Base-by-base conservation (phyloP, 1,140 invertebrate genomes). In the Drosophila willistoni region DNA sequence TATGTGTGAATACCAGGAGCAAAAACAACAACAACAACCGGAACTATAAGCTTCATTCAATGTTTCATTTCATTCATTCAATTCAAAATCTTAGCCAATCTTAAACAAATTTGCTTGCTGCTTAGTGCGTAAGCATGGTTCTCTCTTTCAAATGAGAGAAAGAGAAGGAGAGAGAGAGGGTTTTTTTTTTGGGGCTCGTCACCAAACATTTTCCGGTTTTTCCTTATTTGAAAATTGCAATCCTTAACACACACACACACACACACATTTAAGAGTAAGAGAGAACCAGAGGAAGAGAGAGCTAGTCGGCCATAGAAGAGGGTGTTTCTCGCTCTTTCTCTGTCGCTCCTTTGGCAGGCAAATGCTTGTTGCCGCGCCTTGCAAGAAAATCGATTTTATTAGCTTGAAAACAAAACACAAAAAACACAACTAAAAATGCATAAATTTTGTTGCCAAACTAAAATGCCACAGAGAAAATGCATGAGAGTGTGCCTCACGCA, bases 321-420 rank as follows among this genome's bases (percentile, higher is more conserved):
- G 73, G 71, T 76, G 73, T 64, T 54, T 29, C 65, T 56, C 55
- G 39, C 39, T 72, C 51, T 57, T 65, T 68, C 36, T 67, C 34
- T 54, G 66, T 65, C 72, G 33, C 73, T 76, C 74, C 69, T 77
- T 77, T 77, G 62, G 71, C 63, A 68, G 70, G 69, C 65, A 75
- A 70, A 77, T 68, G 83, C 84, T 87, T 87, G 84, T 89, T 89
- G 84, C 84, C 84, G 84, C 84, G 85, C 84, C 84, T 89, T 87
- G 71, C 73, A 68, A 84, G 77, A 89, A 87, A 87, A 87, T 87
- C 84, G 84, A 87, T 87, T 87, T 87, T 87, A 51, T 51, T 51
- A 51, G 80, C 77, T 89, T 73, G 34, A 55, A 66, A 56, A 57
- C 25, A 55, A 66, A 56, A 57, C 39, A 10, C 19, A 36, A 47